Percentiles rank a stretch among this genome's conserved stretches.
Evolutionary conservation across 1,140 invertebrate species (phyloP).

Genomic region (Philopotamus ludificatus): DNA sequence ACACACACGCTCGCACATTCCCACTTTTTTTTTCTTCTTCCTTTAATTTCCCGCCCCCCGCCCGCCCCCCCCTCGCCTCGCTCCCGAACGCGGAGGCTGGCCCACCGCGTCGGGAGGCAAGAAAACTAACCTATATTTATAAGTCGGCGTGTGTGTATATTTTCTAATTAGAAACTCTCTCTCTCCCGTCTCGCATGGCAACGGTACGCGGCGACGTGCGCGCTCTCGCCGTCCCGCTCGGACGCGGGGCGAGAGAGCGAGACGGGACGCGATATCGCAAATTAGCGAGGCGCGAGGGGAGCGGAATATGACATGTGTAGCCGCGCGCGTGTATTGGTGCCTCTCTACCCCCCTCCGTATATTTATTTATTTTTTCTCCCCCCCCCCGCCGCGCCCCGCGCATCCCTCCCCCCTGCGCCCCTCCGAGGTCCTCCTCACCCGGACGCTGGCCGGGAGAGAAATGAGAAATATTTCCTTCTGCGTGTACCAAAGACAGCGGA

Average conservation of each 20-base stretch:
- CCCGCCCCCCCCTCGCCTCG: not conserved
- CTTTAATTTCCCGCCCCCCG: slow-evolving; percentile 35
- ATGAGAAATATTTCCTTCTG: slow-evolving; percentile 26
- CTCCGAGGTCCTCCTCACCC: slow-evolving; percentile 6
- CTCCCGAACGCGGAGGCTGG: not conserved
- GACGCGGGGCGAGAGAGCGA: not conserved
- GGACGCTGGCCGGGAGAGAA: slow-evolving; percentile 24
- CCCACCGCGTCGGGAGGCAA: not conserved
- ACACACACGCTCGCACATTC: slow-evolving; percentile 35
- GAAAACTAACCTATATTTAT: slow-evolving; percentile 42
- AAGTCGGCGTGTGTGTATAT: slow-evolving; percentile 41
- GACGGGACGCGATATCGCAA: slow-evolving; percentile 25
- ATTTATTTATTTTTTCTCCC: slow-evolving; percentile 30
- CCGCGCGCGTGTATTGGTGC: slow-evolving; percentile 6
- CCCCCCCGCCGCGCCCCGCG: slow-evolving; percentile 1
- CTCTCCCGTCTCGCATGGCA: slow-evolving; percentile 37
- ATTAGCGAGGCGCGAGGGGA: slow-evolving; percentile 35
- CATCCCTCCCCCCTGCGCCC: not conserved
- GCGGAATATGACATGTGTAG: slow-evolving; percentile 41
- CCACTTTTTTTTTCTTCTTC: slow-evolving; percentile 40
- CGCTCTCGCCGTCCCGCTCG: not conserved
- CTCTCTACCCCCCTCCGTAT: slow-evolving; percentile 12
- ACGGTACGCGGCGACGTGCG: slow-evolving; percentile 22
- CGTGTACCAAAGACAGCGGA: slow-evolving; percentile 34
- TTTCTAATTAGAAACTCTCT: slow-evolving; percentile 41